These are phyloP conservation scores for Montipora sp. DNA, from an alignment of 64 coral and sea anemone species.

Conservation along the genomic window DNA sequence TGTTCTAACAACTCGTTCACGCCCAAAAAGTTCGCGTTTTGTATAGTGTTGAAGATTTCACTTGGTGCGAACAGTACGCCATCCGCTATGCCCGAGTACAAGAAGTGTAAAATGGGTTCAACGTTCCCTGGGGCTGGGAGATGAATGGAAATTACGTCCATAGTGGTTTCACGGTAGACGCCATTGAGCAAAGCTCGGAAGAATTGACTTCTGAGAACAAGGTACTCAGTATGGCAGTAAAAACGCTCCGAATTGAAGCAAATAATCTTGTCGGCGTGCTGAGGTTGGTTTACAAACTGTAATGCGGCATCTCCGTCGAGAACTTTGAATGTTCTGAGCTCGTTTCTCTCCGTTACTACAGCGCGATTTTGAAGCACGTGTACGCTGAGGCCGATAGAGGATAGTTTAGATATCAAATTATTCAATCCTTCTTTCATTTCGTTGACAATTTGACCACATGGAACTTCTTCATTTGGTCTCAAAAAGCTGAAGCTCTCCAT, in stretches of 20 bases:
- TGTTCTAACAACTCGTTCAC: conserved; percentile 67
- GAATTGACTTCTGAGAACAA: conserved; percentile 87
- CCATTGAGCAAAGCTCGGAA: conserved; percentile 80
- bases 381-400: conserved; percentile 79
- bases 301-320: conserved; percentile 88
- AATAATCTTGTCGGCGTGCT: conserved; percentile 89
- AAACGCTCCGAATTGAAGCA: conserved; percentile 77
- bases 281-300: conserved; percentile 88
- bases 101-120: conserved; percentile 82
- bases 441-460: neutral
- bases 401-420: conserved; percentile 70
- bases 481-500: neutral
- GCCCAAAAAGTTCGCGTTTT: conserved; percentile 87
- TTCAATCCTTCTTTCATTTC: conserved; percentile 72
- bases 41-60: conserved; percentile 90
- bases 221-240: conserved; percentile 92
- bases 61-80: conserved; percentile 71
- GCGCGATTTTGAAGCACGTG: conserved; percentile 92
- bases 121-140: conserved; percentile 79
- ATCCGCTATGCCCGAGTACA: conserved; percentile 84
- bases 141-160: conserved; percentile 88
- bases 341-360: conserved; percentile 58
- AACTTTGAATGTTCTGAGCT: conserved; percentile 64
- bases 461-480: neutral
- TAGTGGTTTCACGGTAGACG: conserved; percentile 75